Base-by-base conservation (phyloP, 2,888 invertebrate genomes). In the Chrysomela aeneicollis region DNA sequence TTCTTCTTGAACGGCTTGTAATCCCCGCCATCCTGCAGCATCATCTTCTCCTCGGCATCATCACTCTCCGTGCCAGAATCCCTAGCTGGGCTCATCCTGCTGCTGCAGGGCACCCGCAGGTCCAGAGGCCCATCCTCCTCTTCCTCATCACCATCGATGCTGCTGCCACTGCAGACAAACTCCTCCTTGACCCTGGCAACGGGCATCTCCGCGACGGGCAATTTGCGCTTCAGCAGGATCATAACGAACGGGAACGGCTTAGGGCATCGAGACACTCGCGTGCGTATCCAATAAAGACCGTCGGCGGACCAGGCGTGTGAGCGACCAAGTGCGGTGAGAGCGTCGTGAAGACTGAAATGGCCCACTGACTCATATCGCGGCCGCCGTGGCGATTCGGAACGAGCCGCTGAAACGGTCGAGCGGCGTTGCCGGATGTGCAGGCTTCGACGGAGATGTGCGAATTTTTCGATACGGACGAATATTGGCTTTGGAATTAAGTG, bases 1-100 rank as follows among this genome's bases (percentile, higher is more conserved):
- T 91, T 93, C 84, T 95, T 95, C 88, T 95, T 95, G 87, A 94
- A 95, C 54, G 94, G 92, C 79, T 83, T 82, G 67, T 80, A 82
- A 66, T 82, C 82, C 49, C 85, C 86, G 57, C 87, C 86, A 78
- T 87, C 84, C 79, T 89, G 87, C 55, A 74, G 60, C 66, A 77
- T 73, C 66, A 75, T 71, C 65, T 77, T 77, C 58, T 79, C 89
- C 76, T 91, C 92, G 67, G 92, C 92, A 82, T 93, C 94, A 73
- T 93, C 93, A 66, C 93, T 92, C 78, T 92, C 92, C 52, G 89
- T 89, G 53, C 91, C 92, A 74, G 92, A 92, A 83, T 92, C 82
- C 83, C 81, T 77, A 60, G 76, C 77, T 85, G 79, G 85, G 85
- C 79, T 85, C 81, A 81, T 84, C 82, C 74, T 83, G 80, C 74